Evolutionary conservation across 2,113 vertebrate species (phyloP).

Genomic region (Nerophis lumbriciformis): DNA sequence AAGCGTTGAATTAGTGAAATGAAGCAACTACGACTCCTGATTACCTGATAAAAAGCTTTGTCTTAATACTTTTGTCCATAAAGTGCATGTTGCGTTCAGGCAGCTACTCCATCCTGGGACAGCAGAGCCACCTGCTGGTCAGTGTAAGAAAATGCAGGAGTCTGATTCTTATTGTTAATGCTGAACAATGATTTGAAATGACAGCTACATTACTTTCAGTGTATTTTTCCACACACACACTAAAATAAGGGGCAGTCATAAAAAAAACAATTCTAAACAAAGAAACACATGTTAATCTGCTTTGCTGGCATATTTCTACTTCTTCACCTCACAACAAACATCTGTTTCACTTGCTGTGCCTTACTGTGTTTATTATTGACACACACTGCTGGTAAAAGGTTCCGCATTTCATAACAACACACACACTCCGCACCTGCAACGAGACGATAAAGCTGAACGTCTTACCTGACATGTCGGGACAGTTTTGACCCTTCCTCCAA

Average conservation of each 20-base stretch:
- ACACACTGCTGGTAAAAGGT: conserved; percentile 54
- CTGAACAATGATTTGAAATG: background rate
- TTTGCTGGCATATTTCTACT: conserved; percentile 18
- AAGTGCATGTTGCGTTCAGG: background rate
- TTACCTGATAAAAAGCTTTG: background rate
- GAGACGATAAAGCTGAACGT: conserved; percentile 8
- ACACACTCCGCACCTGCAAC: conserved; percentile 20
- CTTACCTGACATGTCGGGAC: background rate
- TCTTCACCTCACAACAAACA: conserved; percentile 19
- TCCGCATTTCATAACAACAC: conserved; percentile 29
- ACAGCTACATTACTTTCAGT: background rate
- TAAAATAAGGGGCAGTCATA: background rate
- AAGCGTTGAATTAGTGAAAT: background rate
- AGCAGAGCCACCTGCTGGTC: conserved; percentile 50
- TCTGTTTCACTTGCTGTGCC: conserved; percentile 74
- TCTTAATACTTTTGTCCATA: background rate
- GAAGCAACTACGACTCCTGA: too few relatives aligned
- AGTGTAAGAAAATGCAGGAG: conserved; percentile 17
- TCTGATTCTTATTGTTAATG: background rate
- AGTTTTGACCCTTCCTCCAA: too few relatives aligned
- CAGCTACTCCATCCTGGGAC: conserved; percentile 7
- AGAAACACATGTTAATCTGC: background rate
- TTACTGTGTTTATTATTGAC: conserved; percentile 69
- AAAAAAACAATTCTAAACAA: too few relatives aligned
- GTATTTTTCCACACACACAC: background rate